Base-by-base conservation (phyloP, 2,797 vertebrate genomes). In the Phalanger gymnotis region DNA sequence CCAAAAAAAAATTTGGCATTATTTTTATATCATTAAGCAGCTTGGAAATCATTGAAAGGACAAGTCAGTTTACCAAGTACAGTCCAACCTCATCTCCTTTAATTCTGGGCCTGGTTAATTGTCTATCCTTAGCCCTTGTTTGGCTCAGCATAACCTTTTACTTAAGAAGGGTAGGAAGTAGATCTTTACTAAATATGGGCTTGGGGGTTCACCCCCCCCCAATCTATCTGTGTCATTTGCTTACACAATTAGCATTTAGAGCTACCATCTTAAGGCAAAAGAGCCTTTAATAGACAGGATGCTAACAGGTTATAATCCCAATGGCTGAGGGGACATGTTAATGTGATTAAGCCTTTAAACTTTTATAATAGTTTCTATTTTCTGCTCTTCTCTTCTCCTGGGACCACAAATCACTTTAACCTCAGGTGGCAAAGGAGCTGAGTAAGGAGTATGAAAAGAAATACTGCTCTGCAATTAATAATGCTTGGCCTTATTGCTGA, bases 351-450 rank as follows among this genome's bases (percentile, higher is more conserved):
- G 93, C 94, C n/a, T 5, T 92, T 1, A 0, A 0, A 0, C 0
- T 47, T 96, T 94, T 61, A 94, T 91, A 91, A 91, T 95, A 31
- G 73, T 90, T 94, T 97, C 13, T 0, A 94, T 97, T 97, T 96
- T 51, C 54, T n/a, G 94, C 93, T 22, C 30, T 91, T 25, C 16
- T 40, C 94, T 9, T 95, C 52, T 52, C 2, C 54, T 66, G 54
- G 25, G 53, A 51, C 28, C 4, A 66, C 90, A 96, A 93, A 89
- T 92, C 91, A 95, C 92, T 73, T 93, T 54, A 73, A 61, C 40
- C 22, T 5, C 22, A 81, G 52, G 2, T 57, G 28, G 66, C n/a
- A 54, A 9, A 3, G 9, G 93, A 27, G 55, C 90, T 92, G 54
- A 96, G 28, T 54, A 87, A 95, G 13, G 51, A 51, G 34, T 9